Conservation (phyloP, 2,113 vertebrate genomes). For the Plotosus lineatus region DNA sequence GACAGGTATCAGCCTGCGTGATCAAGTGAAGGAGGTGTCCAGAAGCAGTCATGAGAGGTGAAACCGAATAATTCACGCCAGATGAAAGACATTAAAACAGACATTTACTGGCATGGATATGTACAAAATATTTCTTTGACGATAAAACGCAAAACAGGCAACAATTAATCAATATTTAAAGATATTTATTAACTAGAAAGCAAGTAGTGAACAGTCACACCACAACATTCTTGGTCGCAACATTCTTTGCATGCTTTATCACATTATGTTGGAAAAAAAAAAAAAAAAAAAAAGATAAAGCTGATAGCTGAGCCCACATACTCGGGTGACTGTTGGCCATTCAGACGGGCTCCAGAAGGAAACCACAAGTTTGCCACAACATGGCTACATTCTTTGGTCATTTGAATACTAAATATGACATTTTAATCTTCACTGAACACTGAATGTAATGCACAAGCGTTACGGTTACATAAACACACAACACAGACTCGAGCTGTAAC, state of each 20-base stretch:
- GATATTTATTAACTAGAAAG: constrained; percentile 58
- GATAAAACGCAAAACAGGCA: neutral
- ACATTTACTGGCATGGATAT: neutral
- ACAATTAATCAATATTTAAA: constrained; percentile 37
- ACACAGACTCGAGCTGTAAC: constrained; percentile 41
- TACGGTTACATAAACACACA: constrained; percentile 10
- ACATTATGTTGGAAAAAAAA: constrained; percentile 35
- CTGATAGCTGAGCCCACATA: constrained; percentile 36
- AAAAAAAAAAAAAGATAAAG: constrained; percentile 29
- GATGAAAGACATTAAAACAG: neutral
- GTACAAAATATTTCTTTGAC: neutral
- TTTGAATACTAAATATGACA: constrained; percentile 40
- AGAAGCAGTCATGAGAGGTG: neutral
- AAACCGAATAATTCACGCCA: neutral
- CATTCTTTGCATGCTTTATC: constrained; percentile 56
- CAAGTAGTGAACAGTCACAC: constrained; percentile 50
- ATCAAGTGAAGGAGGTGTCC: neutral
- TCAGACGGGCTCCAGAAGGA: constrained; percentile 31
- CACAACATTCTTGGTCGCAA: constrained; percentile 55
- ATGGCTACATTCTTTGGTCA: constrained; percentile 61
- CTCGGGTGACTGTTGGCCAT: constrained; percentile 25
- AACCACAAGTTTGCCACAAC: constrained; percentile 45
- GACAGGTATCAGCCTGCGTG: neutral
- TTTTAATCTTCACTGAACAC: constrained; percentile 45
- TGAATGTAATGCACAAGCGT: constrained; percentile 51